phyloP scores from a whole-genome alignment of 2,113 vertebrate species.

The Anguilla japonica region DNA sequence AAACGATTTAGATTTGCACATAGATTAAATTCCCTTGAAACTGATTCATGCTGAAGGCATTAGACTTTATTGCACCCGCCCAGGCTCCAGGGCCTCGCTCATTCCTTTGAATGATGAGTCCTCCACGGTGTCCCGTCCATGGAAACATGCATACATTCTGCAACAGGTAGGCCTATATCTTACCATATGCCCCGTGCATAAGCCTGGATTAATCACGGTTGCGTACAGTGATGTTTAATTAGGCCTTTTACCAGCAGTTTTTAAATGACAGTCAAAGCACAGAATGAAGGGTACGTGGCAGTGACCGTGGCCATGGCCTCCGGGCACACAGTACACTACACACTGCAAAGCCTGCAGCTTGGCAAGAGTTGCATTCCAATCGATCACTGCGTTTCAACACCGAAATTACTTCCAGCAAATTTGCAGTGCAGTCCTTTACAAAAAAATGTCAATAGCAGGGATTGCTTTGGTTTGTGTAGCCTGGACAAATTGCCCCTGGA shows the following conservation, averaged over 20 bases:
- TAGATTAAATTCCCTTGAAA: background rate
- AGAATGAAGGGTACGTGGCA: background rate
- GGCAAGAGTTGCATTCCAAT: slow-evolving; percentile 17
- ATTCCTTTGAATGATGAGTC: too few species aligned
- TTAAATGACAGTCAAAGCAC: background rate
- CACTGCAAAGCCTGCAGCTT: slow-evolving; percentile 26
- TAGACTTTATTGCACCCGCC: too few species aligned
- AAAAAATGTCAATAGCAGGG: slow-evolving; percentile 42
- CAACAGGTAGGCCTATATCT: too few species aligned
- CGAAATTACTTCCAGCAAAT: slow-evolving; percentile 41
- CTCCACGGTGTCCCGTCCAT: too few species aligned
- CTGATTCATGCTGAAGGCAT: too few species aligned
- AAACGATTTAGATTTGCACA: background rate
- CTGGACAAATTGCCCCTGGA: slow-evolving; percentile 44
- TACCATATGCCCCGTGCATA: background rate
- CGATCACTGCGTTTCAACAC: slow-evolving; percentile 34
- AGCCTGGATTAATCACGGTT: background rate
- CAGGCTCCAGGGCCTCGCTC: too few species aligned
- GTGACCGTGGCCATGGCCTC: background rate
- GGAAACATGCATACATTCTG: too few species aligned
- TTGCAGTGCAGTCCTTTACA: slow-evolving; percentile 35
- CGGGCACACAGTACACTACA: background rate
- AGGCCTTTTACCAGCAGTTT: background rate
- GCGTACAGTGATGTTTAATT: background rate
- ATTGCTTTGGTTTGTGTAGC: slow-evolving; percentile 34